Conservation (phyloP, 2,113 vertebrate species). For the Nesoenas mayeri region DNA sequence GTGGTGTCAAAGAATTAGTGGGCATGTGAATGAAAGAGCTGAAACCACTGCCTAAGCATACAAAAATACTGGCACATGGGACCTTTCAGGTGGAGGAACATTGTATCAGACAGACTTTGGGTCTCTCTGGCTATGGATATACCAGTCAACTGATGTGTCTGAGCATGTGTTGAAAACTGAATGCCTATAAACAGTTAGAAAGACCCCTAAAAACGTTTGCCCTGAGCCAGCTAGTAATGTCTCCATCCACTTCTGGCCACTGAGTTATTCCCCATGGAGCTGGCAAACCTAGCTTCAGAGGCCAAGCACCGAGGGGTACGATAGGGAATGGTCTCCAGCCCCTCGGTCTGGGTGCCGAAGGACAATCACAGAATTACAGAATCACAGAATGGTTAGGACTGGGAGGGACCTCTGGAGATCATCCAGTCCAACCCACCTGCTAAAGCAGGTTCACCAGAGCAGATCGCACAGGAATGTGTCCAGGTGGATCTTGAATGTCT, state of each 20-base stretch:
- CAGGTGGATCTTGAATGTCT: no score
- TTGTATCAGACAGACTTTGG: rapidly evolving
- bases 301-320: rapidly evolving
- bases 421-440: no score
- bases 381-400: no score
- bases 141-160: neutral
- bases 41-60: neutral
- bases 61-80: neutral
- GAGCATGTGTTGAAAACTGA: neutral
- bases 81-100: neutral
- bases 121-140: neutral
- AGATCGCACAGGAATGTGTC: no score
- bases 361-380: no score
- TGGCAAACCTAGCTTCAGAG: neutral
- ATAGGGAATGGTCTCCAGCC: neutral
- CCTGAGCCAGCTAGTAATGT: neutral
- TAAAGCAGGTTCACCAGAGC: no score
- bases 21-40: neutral
- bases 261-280: neutral
- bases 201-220: neutral
- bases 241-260: neutral
- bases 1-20: neutral
- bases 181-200: neutral
- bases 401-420: no score
- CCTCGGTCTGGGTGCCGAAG: neutral